A percentile compares a stretch with the other conserved stretches of the same genome.
Evolutionary conservation across 2,888 invertebrate species (phyloP).

Genomic region (Pristionchus fissidentatus): DNA sequence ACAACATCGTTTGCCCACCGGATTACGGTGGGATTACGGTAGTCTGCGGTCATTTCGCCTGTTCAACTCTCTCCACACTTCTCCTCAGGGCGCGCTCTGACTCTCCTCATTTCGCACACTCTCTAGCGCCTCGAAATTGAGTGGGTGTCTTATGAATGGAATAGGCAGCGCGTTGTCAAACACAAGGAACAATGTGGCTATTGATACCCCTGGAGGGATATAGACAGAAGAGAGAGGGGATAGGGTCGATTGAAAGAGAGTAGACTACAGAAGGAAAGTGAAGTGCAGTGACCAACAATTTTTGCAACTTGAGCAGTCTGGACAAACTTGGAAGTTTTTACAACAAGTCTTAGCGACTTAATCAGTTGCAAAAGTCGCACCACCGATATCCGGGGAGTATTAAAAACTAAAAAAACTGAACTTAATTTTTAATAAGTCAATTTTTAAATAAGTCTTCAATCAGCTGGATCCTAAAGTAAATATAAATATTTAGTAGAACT

Average conservation of each 20-base stretch:
- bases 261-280: background rate
- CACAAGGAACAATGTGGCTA: constrained; percentile 28
- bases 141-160: background rate
- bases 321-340: too few relatives aligned
- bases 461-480: too few relatives aligned
- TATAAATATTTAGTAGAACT: too few relatives aligned
- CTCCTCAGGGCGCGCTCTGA: background rate
- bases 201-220: constrained; percentile 5
- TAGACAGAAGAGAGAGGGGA: background rate
- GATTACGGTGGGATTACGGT: too few relatives aligned
- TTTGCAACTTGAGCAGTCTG: too few relatives aligned
- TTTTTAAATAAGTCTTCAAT: background rate
- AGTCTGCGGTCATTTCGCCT: too few relatives aligned
- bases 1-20: too few relatives aligned
- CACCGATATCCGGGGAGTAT: background rate
- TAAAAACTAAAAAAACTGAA: too few relatives aligned
- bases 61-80: background rate
- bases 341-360: too few relatives aligned
- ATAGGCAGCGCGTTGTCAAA: constrained; percentile 1
- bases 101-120: background rate
- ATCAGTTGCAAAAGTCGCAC: background rate
- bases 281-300: background rate
- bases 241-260: background rate
- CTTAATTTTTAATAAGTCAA: background rate
- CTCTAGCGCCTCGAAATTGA: background rate